A percentile compares a stretch with the other conserved stretches of the same genome.
Conservation (phyloP, 2,797 vertebrate species). For the Protosalanx chinensis region DNA sequence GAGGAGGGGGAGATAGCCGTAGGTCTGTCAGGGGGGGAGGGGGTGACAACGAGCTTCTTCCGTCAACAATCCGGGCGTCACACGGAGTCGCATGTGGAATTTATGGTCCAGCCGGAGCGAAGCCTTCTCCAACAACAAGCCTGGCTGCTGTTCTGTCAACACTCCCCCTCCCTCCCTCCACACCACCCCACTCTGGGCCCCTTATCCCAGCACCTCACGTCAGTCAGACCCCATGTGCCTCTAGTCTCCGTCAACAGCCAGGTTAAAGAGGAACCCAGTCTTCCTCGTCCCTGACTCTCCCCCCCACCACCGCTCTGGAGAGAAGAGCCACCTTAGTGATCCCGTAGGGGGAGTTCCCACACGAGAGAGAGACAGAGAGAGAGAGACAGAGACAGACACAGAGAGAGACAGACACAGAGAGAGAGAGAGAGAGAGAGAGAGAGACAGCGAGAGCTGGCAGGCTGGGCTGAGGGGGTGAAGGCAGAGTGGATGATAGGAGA, state of each 20-base stretch:
- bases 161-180: background rate
- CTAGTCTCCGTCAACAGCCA: background rate
- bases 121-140: slow-evolving; percentile 50
- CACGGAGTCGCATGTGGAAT: background rate
- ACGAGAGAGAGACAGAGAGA: no score
- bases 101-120: slow-evolving; percentile 1
- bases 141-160: slow-evolving; percentile 31
- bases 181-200: background rate
- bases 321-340: background rate
- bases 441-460: no score
- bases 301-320: background rate
- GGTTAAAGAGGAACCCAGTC: no score
- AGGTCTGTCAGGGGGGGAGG: background rate
- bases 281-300: background rate
- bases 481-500: background rate
- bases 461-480: background rate
- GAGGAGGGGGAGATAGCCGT: background rate
- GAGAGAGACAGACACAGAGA: no score
- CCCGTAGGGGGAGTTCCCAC: background rate
- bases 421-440: no score
- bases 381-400: no score
- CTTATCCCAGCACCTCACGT: background rate
- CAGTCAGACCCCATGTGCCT: background rate
- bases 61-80: slow-evolving; percentile 8
- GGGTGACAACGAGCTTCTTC: slow-evolving; percentile 8